Percentiles rank a stretch among this genome's conserved stretches.
Conservation (phyloP, 30 jellyfish, hydroid and myxozoan species). For the Hydractinia echinata region DNA sequence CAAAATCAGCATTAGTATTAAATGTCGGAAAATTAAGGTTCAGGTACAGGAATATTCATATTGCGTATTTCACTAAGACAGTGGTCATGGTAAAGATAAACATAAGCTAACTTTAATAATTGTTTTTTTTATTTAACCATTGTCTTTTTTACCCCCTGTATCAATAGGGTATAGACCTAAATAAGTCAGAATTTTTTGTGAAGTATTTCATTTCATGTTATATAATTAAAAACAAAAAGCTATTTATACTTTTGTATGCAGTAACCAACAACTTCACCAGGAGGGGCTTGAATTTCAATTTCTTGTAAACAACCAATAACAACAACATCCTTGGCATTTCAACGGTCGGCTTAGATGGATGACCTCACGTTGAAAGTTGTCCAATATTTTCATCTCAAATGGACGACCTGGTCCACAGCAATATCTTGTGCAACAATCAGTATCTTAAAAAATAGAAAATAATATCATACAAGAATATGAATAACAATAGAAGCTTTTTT, state of each 20-base stretch:
- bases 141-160: too few relatives aligned
- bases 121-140: too few relatives aligned
- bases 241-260: background rate
- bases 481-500: background rate
- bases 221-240: background rate
- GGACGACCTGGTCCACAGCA: conserved; percentile 73
- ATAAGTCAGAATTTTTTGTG: too few relatives aligned
- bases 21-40: too few relatives aligned
- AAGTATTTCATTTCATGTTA: too few relatives aligned
- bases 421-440: conserved; percentile 50
- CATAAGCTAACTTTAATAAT: too few relatives aligned
- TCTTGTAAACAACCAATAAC: conserved; percentile 79
- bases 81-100: too few relatives aligned
- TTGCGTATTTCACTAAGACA: too few relatives aligned
- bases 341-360: conserved; percentile 49
- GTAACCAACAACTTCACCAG: conserved; percentile 23
- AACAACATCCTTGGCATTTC: conserved; percentile 47
- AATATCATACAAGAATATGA: background rate
- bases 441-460: conserved; percentile 22
- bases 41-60: too few relatives aligned
- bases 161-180: too few relatives aligned
- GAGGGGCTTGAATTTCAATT: conserved; percentile 14
- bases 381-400: conserved; percentile 49
- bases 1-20: too few relatives aligned
- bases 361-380: conserved; percentile 58